Evolutionary conservation across 1,140 invertebrate genomes (phyloP).

Genomic region (Apis laboriosa): DNA sequence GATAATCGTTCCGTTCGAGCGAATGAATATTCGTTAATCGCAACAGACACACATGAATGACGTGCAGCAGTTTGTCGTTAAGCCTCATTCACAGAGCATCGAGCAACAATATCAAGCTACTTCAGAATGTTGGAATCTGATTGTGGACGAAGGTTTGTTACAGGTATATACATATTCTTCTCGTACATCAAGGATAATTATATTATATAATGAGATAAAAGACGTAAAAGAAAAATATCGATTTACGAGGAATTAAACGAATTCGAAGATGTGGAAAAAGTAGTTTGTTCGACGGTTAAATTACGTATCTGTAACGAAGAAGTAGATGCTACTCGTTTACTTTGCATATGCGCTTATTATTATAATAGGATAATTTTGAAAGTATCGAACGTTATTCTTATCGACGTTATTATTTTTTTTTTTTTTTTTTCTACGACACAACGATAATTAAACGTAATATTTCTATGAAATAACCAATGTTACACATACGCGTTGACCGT

Average conservation of each 20-base stretch:
- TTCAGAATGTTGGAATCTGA: conserved; percentile 77
- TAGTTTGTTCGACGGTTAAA: neutral
- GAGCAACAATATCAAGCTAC: conserved; percentile 51
- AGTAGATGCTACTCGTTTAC: neutral
- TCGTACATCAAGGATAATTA: conserved; percentile 1
- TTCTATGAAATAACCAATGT: too few relatives aligned
- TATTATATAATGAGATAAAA: conserved; percentile 33
- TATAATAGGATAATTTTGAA: neutral
- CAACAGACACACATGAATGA: conserved; percentile 72
- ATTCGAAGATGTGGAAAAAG: conserved; percentile 2
- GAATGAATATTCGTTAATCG: conserved; percentile 10
- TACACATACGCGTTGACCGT: too few relatives aligned
- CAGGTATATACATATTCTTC: conserved; percentile 70
- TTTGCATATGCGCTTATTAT: neutral
- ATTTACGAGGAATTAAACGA: neutral
- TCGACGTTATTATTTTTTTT: too few relatives aligned
- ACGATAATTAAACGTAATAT: too few relatives aligned
- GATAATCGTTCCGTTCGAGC: neutral
- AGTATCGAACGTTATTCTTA: too few relatives aligned
- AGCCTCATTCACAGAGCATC: conserved; percentile 62
- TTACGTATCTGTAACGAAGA: neutral
- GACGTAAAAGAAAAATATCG: conserved; percentile 7
- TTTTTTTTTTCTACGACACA: too few relatives aligned
- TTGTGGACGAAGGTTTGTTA: conserved; percentile 75
- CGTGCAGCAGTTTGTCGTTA: conserved; percentile 71